These are phyloP conservation scores for Cinara cedri DNA, from an alignment of 2,888 invertebrate species.

Conservation along the genomic window DNA sequence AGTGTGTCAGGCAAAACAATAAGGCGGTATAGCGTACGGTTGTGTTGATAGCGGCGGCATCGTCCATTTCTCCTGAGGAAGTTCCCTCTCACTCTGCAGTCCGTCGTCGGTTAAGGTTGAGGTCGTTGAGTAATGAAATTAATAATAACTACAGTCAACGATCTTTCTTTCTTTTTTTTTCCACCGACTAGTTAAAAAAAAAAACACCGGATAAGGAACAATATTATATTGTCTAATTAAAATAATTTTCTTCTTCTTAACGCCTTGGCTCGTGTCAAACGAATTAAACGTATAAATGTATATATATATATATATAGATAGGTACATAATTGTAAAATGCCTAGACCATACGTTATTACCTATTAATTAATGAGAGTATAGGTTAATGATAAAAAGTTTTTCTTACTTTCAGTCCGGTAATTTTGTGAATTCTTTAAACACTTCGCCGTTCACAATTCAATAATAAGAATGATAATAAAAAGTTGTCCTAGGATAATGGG, in stretches of 20 bases:
- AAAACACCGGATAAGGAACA: background rate
- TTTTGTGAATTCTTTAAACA: too few species aligned
- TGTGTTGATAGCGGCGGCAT: background rate
- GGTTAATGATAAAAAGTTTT: background rate
- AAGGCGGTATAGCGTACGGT: conserved; percentile 22
- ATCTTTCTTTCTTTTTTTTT: conserved; percentile 38
- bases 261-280: background rate
- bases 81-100: conserved; percentile 49
- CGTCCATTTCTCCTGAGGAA: conserved; percentile 45
- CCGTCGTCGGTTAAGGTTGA: conserved; percentile 50
- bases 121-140: conserved; percentile 49
- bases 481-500: too few species aligned
- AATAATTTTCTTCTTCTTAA: conserved; percentile 2
- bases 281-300: background rate
- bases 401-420: too few species aligned
- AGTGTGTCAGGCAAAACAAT: conserved; percentile 50
- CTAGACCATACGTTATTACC: too few species aligned
- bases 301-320: too few species aligned
- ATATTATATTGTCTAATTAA: background rate
- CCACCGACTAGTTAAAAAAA: conserved; percentile 20
- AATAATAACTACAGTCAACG: conserved; percentile 24
- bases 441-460: too few species aligned
- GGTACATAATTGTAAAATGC: too few species aligned
- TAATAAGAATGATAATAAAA: too few species aligned
- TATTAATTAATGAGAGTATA: background rate